A percentile compares a stretch with the other conserved stretches of the same genome.
Evolutionary conservation across 53 echinoderm and acorn worm genomes (phyloP).

Genomic region (Zoroaster sp.): DNA sequence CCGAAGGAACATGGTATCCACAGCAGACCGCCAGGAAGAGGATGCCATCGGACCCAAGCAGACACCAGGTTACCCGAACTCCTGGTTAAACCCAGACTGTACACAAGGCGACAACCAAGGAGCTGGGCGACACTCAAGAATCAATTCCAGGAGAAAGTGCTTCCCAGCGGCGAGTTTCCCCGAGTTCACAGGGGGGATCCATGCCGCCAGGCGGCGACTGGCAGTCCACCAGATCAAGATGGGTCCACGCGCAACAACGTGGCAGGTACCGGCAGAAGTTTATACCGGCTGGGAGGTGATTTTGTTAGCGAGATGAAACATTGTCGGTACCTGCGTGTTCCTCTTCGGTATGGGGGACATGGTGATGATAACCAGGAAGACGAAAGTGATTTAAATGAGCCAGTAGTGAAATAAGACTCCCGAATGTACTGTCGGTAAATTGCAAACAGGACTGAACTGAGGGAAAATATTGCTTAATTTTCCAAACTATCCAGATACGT

Average conservation of each 20-base stretch:
- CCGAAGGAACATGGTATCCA: not conserved
- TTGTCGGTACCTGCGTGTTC: constrained; percentile 25
- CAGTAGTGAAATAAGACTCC: no score
- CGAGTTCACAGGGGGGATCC: not conserved
- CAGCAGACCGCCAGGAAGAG: not conserved
- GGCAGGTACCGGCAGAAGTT: not conserved
- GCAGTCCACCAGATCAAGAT: not conserved
- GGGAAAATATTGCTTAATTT: no score
- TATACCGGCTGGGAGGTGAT: not conserved
- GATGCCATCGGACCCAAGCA: constrained; percentile 17
- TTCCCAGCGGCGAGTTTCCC: not conserved
- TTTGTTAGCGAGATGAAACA: constrained; percentile 1
- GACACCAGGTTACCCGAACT: not conserved
- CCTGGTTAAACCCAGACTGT: not conserved
- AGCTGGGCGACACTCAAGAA: constrained; percentile 37
- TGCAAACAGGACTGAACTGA: no score
- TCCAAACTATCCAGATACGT: no score
- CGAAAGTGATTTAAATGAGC: no score
- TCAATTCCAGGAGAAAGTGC: not conserved
- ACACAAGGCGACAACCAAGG: not conserved
- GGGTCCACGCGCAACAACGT: not conserved
- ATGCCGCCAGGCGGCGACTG: not conserved
- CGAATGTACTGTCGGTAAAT: no score
- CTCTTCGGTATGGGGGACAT: not conserved
- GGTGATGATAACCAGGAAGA: no score